A percentile compares a stretch with the other conserved stretches of the same genome.
Conservation (phyloP, 1,140 invertebrate genomes). For the Druon quercuslanigerum region DNA sequence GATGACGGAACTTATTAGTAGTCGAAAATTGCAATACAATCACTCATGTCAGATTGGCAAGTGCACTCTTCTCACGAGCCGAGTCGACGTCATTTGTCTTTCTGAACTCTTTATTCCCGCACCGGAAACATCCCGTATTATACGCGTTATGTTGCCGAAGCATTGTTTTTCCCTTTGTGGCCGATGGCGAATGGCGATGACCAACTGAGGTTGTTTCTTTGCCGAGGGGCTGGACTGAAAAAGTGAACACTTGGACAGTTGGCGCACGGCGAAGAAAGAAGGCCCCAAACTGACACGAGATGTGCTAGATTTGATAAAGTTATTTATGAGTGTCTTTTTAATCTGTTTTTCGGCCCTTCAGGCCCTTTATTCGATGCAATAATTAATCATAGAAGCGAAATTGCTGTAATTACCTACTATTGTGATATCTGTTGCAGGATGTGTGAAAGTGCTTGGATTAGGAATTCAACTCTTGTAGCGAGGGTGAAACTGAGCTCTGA, state of each 20-base stretch:
- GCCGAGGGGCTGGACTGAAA: not conserved
- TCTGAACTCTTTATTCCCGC: slow-evolving; percentile 22
- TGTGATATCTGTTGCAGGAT: not conserved
- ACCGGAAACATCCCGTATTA: slow-evolving; percentile 26
- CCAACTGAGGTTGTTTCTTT: slow-evolving; percentile 26
- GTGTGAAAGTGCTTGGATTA: not conserved
- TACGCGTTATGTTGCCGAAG: slow-evolving; percentile 23
- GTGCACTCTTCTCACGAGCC: not conserved
- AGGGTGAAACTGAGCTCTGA: not conserved
- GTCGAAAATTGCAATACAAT: slow-evolving; percentile 3
- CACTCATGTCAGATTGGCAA: not conserved
- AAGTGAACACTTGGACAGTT: slow-evolving; percentile 13
- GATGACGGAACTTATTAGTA: not conserved
- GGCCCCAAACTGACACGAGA: not conserved
- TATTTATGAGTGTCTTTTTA: slow-evolving; percentile 19
- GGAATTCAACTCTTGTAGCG: not conserved
- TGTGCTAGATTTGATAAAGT: slow-evolving; percentile 23
- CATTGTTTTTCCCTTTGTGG: slow-evolving; percentile 10
- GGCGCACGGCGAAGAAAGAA: not conserved
- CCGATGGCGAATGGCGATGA: slow-evolving; percentile 27
- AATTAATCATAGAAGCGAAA: slow-evolving; percentile 24
- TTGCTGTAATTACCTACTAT: slow-evolving; percentile 15
- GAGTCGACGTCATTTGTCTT: slow-evolving; percentile 25
- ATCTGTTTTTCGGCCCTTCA: not conserved
- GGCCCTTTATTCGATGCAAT: not conserved